A percentile compares a stretch with the other conserved stretches of the same genome.
These are phyloP conservation scores for Lethenteron reissneri DNA, from an alignment of 2,113 vertebrate genomes.

Conservation along the genomic window DNA sequence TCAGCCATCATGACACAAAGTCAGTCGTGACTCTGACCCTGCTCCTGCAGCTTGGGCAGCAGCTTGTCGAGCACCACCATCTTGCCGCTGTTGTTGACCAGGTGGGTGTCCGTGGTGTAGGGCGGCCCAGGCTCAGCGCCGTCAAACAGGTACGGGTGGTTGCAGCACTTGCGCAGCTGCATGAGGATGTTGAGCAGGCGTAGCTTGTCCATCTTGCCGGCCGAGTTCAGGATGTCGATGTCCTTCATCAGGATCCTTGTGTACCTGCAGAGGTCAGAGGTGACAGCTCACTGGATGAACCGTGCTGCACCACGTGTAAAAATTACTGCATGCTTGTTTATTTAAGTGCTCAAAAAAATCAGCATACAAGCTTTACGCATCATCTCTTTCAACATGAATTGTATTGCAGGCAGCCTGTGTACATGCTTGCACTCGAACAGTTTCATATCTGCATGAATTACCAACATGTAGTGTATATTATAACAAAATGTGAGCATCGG, in stretches of 20 bases:
- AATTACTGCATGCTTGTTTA: no score
- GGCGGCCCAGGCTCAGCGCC: conserved; percentile 86
- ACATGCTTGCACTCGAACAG: no score
- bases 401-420: no score
- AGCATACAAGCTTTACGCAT: no score
- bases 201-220: conserved; percentile 96
- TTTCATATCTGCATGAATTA: no score
- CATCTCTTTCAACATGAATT: no score
- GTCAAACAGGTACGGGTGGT: conserved; percentile 85
- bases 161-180: conserved; percentile 92
- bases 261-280: conserved; percentile 33
- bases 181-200: conserved; percentile 78
- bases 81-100: conserved; percentile 87
- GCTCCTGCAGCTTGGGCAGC: conserved; percentile 66
- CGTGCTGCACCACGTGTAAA: no score
- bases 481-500: no score
- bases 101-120: conserved; percentile 84
- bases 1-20: no score
- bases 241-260: conserved; percentile 95
- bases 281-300: not conserved
- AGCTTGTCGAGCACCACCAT: conserved; percentile 88
- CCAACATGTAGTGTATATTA: no score
- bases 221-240: conserved; percentile 83
- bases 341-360: no score
- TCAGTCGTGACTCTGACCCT: conserved; percentile 27